Percentiles rank a stretch among this genome's conserved stretches.
Conservation (phyloP, 2,113 vertebrate genomes). For the Pseudolaguvia tuberculata region DNA sequence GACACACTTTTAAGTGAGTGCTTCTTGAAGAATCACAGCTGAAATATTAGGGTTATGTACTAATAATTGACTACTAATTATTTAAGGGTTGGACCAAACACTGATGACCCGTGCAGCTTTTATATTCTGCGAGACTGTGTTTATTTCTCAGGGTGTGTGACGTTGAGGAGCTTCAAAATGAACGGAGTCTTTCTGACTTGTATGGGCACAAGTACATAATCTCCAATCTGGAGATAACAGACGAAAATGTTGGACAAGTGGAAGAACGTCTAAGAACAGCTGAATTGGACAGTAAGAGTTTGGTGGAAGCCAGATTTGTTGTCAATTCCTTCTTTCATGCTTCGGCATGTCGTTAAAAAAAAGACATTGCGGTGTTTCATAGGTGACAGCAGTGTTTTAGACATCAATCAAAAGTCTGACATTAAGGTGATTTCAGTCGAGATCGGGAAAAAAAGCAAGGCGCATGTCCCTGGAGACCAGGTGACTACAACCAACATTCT, state of each 20-base stretch:
- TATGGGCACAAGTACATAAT: slow-evolving; percentile 26
- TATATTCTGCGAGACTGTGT: background rate
- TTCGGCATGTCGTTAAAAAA: background rate
- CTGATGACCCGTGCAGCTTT: background rate
- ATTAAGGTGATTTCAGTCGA: slow-evolving; percentile 40
- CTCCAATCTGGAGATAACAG: slow-evolving; percentile 37
- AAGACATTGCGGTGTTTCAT: slow-evolving; percentile 1
- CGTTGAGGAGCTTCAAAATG: slow-evolving; percentile 50
- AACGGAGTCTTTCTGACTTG: slow-evolving; percentile 14
- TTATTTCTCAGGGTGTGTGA: slow-evolving; percentile 45
- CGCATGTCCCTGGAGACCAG: slow-evolving; percentile 32
- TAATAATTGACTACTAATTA: too few relatives aligned
- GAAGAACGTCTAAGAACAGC: slow-evolving; percentile 37
- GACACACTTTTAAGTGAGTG: slow-evolving; percentile 56
- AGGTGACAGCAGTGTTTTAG: slow-evolving; percentile 35
- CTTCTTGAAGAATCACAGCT: background rate
- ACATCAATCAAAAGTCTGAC: background rate
- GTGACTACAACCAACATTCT: slow-evolving; percentile 27
- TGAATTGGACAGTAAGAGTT: slow-evolving; percentile 57
- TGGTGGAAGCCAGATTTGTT: background rate
- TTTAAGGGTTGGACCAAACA: background rate
- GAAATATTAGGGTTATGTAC: background rate
- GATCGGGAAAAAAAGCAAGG: slow-evolving; percentile 32
- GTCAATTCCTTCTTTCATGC: background rate
- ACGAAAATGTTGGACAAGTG: background rate